phyloP scores from a whole-genome alignment of 2,888 invertebrate genomes.

The Epirrhoe alternata region DNA sequence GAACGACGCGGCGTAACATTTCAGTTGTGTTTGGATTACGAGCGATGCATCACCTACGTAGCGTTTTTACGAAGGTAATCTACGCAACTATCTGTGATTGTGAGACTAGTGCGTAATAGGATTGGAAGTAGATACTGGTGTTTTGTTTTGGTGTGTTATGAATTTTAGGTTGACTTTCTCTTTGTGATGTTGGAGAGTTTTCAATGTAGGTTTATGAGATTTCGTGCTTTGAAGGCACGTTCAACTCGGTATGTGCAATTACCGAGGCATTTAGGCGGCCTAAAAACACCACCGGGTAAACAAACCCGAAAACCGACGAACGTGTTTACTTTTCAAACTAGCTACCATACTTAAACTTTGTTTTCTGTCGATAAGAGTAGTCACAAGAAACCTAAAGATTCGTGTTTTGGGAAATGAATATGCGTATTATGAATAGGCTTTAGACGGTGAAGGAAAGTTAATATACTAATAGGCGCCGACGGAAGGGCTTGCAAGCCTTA shows the following conservation, averaged over 20 bases:
- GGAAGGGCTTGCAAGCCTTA: no score
- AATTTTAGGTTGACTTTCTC: not conserved
- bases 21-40: conserved; percentile 61
- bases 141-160: not conserved
- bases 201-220: not conserved
- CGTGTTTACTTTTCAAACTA: no score
- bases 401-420: no score
- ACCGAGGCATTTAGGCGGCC: not conserved
- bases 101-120: conserved; percentile 19
- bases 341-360: no score
- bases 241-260: no score
- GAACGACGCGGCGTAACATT: conserved; percentile 40
- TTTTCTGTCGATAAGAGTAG: no score
- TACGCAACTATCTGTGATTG: conserved; percentile 39
- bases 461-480: no score
- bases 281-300: not conserved
- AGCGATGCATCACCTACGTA: conserved; percentile 80
- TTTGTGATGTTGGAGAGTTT: not conserved
- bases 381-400: no score
- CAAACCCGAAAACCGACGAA: no score
- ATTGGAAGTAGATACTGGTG: not conserved
- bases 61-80: conserved; percentile 74
- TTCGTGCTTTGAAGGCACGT: not conserved
- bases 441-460: no score
- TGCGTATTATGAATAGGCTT: no score